Base-by-base conservation (phyloP, 1,140 invertebrate species). In the Brachionus koreanus region DNA sequence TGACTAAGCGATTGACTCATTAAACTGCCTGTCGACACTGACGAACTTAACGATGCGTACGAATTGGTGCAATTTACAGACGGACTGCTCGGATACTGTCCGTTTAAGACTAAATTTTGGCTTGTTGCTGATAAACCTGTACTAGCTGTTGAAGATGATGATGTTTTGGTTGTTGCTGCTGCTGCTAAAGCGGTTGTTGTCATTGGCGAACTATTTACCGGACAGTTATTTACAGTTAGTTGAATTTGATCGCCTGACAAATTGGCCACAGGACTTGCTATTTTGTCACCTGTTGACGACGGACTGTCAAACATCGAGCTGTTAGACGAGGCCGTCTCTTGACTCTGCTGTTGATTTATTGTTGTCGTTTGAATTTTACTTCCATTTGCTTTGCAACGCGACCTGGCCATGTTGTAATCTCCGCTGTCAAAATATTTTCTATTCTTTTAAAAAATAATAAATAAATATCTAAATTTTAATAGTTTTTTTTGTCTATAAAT, bases 391-490 rank as follows among this genome's bases (percentile, higher is more conserved):
- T 79, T 65, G 13, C 35, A 42, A 16, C 76, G 33, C n/a, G 76
- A 79, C 23, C 37, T 61, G 2, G 76, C 76, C 76, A 79, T 79
- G 23, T 79, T 79, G 13, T 79, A 79, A 42, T 79, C 76, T n/a
- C 76, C 76, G 12, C 35, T 42, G 49, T 79, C 76, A 61, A 79
- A 79, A 33, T 79, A 79, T 43, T 79, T 79, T 61, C 57, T 79
- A 16, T 79, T 79, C 65, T 69, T 65, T 65, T 33, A 13, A 4
- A 13, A 63, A 35, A 13, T 12, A 29, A 37, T 42, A 42, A 42
- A 69, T 37, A 0, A 39, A 69, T n/a, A n/a, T n/a, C n/a, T n/a
- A n/a, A n/a, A n/a, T n/a, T n/a, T n/a, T 1, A 69, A 69, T 16
- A 37, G n/a, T 37, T 69, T n/a, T 39, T 37, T 39, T 19, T 25